Conservation (phyloP, 2,888 invertebrate species). For the Zhuqinia jingwanae region DNA sequence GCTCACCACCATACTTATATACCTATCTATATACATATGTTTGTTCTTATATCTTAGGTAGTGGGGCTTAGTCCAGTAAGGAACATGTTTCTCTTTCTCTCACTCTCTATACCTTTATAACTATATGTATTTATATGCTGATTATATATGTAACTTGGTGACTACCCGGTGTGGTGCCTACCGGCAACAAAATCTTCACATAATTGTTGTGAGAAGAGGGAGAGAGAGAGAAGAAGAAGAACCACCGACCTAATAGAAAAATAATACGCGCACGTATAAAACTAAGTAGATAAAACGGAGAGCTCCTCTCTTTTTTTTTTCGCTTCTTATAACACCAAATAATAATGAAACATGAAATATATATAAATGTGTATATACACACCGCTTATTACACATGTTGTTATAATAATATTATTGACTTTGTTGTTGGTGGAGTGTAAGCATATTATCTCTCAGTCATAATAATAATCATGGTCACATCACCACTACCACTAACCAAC, state of each 20-base stretch:
- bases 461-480: conserved; percentile 62
- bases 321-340: conserved; percentile 6
- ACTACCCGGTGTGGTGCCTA: conserved; percentile 73
- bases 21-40: neutral
- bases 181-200: conserved; percentile 68
- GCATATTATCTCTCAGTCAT: conserved; percentile 61
- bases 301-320: conserved; percentile 30
- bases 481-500: conserved; percentile 50
- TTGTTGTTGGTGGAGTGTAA: conserved; percentile 23
- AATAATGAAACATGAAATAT: too few species aligned
- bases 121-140: neutral
- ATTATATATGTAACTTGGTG: conserved; percentile 14
- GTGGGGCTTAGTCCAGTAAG: neutral
- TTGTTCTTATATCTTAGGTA: neutral
- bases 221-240: too few species aligned
- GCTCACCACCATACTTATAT: neutral
- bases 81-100: neutral
- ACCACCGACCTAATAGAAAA: conserved; percentile 69
- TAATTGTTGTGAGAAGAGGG: conserved; percentile 66
- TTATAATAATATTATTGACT: conserved; percentile 16
- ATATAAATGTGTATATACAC: neutral
- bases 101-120: too few species aligned
- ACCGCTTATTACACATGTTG: neutral
- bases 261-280: conserved; percentile 44
- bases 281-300: neutral